A percentile compares a stretch with the other conserved stretches of the same genome.
Conservation (phyloP, 2,113 vertebrate genomes). For the Trachemys scripta region DNA sequence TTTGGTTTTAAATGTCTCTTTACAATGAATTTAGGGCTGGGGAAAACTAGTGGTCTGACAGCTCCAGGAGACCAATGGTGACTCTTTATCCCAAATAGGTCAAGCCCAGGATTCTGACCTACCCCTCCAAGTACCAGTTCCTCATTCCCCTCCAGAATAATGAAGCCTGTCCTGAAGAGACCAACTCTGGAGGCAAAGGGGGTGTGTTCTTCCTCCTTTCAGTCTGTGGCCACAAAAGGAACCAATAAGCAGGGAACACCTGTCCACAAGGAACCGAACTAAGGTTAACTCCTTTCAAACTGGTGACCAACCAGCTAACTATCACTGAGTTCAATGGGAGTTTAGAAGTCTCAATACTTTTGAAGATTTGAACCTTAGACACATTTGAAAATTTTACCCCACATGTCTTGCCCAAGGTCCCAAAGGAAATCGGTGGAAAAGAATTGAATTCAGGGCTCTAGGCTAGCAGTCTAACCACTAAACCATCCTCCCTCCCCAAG, state of each 20-base stretch:
- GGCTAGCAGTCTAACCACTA: background rate
- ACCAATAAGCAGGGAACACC: background rate
- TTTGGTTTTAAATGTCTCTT: background rate
- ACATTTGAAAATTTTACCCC: background rate
- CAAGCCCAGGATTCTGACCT: background rate
- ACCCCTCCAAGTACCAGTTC: background rate
- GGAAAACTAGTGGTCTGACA: accelerated
- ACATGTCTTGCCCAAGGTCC: accelerated
- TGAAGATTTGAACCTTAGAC: background rate
- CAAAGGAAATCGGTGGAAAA: background rate
- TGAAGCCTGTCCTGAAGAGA: background rate
- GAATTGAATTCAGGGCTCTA: accelerated
- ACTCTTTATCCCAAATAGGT: background rate
- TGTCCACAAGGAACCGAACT: background rate
- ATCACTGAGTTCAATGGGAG: background rate
- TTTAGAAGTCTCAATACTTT: background rate
- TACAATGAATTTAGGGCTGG: accelerated
- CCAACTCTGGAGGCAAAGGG: background rate
- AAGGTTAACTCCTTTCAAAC: background rate
- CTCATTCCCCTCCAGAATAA: background rate
- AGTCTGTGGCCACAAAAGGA: accelerated
- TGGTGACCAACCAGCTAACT: background rate
- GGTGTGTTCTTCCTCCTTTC: accelerated
- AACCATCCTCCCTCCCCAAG: background rate
- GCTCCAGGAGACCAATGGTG: accelerated